Evolutionary conservation across 2,888 invertebrate species (phyloP).

Genomic region (Mellilla xanthometata): DNA sequence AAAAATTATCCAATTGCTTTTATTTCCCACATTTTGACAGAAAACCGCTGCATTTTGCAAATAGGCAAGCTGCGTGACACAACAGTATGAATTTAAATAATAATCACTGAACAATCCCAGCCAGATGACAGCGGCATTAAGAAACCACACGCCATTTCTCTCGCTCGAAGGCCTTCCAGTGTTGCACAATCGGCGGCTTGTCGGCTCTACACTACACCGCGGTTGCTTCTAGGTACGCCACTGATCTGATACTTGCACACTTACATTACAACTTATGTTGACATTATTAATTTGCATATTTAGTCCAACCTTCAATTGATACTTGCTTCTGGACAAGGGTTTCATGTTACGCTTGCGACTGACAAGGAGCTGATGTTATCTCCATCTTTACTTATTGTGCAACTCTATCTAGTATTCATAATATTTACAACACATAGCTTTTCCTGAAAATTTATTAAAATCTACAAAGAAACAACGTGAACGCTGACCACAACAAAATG

Average conservation of each 20-base stretch:
- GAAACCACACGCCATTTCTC: conserved; percentile 73
- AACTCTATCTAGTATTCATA: too few species aligned
- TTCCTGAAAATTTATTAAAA: neutral
- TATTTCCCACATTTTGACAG: conserved; percentile 1
- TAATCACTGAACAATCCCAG: conserved; percentile 28
- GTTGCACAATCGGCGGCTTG: conserved; percentile 56
- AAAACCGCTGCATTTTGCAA: conserved; percentile 11
- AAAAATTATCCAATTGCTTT: neutral
- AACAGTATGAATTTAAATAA: conserved; percentile 23
- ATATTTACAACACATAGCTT: too few species aligned
- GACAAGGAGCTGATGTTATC: too few species aligned
- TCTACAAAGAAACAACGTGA: conserved; percentile 25
- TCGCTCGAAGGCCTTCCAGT: conserved; percentile 70
- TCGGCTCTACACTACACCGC: conserved; percentile 31
- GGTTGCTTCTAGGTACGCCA: conserved; percentile 43
- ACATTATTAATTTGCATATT: conserved; percentile 3
- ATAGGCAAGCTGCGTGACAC: conserved; percentile 17
- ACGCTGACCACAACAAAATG: conserved; percentile 47
- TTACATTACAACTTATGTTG: conserved; percentile 24
- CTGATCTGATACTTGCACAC: conserved; percentile 31
- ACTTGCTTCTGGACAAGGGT: too few species aligned
- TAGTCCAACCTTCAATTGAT: neutral
- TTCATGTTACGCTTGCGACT: too few species aligned
- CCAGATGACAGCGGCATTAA: conserved; percentile 64
- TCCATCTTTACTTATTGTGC: too few species aligned